Conservation (phyloP, 1,140 invertebrate genomes). For the Bombus confusus region DNA sequence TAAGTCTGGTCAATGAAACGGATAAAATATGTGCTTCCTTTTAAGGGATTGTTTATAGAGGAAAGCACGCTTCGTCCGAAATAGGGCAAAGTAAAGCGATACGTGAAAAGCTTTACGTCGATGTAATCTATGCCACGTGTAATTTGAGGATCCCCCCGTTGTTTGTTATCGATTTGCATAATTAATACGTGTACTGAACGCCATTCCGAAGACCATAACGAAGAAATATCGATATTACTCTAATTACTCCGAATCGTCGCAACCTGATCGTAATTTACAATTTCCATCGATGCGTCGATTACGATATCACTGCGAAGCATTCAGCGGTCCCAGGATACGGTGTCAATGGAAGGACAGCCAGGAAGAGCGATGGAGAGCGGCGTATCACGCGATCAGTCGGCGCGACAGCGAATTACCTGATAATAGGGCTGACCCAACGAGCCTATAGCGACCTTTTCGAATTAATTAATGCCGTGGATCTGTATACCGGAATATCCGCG, state of each 20-base stretch:
- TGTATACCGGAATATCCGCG: conserved; percentile 33
- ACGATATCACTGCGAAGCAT: conserved; percentile 36
- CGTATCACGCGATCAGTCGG: conserved; percentile 46
- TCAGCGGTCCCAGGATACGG: conserved; percentile 14
- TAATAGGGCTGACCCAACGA: conserved; percentile 57
- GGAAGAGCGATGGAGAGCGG: conserved; percentile 41
- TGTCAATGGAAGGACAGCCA: conserved; percentile 32
- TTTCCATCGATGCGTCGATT: conserved; percentile 28
- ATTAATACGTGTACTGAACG: neutral
- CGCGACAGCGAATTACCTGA: conserved; percentile 50
- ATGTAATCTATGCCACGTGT: neutral
- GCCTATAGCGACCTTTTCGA: conserved; percentile 53
- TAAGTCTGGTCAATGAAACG: neutral
- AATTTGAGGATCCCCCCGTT: neutral
- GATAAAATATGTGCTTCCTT: neutral
- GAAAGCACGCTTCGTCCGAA: neutral
- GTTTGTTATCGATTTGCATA: neutral
- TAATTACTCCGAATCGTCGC: neutral
- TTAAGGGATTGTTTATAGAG: neutral
- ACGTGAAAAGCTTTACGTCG: neutral
- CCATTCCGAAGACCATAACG: neutral
- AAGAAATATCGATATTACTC: neutral
- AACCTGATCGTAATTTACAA: conserved; percentile 21
- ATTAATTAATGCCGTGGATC: conserved; percentile 61
- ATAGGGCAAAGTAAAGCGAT: neutral